These are phyloP conservation scores for Pristionchus japonicus DNA, from an alignment of 2,888 invertebrate species.

Conservation along the genomic window DNA sequence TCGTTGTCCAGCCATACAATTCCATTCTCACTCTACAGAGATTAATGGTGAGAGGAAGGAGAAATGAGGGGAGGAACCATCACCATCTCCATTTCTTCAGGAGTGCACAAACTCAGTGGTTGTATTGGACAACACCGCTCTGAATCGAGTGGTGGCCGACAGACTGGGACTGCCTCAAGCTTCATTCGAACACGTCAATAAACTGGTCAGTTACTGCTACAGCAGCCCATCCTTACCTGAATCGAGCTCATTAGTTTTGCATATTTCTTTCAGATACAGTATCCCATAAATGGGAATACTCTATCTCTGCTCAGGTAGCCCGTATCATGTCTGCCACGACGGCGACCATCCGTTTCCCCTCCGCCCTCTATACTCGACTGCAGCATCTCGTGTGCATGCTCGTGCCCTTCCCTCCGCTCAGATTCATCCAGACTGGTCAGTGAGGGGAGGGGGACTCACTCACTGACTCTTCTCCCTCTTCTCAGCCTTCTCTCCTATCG, in stretches of 20 bases:
- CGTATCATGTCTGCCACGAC: slow-evolving; percentile 99
- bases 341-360: slow-evolving; percentile 85
- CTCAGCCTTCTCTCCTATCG: slow-evolving; percentile 67
- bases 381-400: slow-evolving; percentile 94
- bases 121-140: slow-evolving; percentile 91
- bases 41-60: too few species aligned
- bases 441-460: neutral
- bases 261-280: too few species aligned
- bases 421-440: slow-evolving; percentile 96
- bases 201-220: slow-evolving; percentile 42
- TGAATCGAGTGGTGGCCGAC: slow-evolving; percentile 88
- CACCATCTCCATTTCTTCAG: slow-evolving; percentile 5
- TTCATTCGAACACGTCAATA: slow-evolving; percentile 47
- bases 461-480: slow-evolving; percentile 47
- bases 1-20: slow-evolving; percentile 96
- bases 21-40: slow-evolving; percentile 93
- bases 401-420: slow-evolving; percentile 96
- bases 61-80: too few species aligned
- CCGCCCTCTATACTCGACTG: slow-evolving; percentile 96
- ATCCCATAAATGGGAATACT: neutral
- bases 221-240: too few species aligned
- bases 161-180: slow-evolving; percentile 79
- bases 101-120: slow-evolving; percentile 58
- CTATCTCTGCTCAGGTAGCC: slow-evolving; percentile 81
- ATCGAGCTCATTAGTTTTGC: too few species aligned